A percentile compares a stretch with the other conserved stretches of the same genome.
phyloP scores from a whole-genome alignment of 2,113 vertebrate species.

The Rhinichthys klamathensis region DNA sequence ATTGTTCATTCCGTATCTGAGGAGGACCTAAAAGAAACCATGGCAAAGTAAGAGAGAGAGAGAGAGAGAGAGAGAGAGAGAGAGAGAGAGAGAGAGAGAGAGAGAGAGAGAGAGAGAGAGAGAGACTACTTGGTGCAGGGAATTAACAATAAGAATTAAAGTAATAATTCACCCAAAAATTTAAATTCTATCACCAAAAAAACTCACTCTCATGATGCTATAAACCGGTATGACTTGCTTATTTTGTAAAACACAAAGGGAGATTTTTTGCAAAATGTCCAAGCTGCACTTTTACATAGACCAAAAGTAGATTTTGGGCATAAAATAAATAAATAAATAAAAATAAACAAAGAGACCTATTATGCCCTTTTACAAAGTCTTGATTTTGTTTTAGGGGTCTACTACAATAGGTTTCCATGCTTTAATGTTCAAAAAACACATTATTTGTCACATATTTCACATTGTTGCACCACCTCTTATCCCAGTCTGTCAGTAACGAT shows the following conservation, averaged over 20 bases:
- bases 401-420: too few species aligned
- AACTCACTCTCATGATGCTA: too few species aligned
- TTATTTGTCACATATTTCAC: too few species aligned
- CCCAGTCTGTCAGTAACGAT: too few species aligned
- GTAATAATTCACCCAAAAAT: too few species aligned
- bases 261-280: not conserved
- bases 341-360: too few species aligned
- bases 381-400: too few species aligned
- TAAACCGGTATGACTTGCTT: not conserved
- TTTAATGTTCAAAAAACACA: too few species aligned
- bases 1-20: conserved; percentile 40
- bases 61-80: not conserved
- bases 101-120: not conserved
- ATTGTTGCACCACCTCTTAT: too few species aligned
- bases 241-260: not conserved
- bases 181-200: too few species aligned
- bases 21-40: conserved; percentile 7
- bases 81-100: not conserved
- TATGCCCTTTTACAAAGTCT: too few species aligned
- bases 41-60: not conserved
- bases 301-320: not conserved
- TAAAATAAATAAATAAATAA: too few species aligned
- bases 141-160: not conserved
- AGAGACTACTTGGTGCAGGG: not conserved
- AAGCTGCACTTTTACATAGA: not conserved